Evolutionary conservation across 2,888 invertebrate genomes (phyloP).

Genomic region (Eristalis intricaria): DNA sequence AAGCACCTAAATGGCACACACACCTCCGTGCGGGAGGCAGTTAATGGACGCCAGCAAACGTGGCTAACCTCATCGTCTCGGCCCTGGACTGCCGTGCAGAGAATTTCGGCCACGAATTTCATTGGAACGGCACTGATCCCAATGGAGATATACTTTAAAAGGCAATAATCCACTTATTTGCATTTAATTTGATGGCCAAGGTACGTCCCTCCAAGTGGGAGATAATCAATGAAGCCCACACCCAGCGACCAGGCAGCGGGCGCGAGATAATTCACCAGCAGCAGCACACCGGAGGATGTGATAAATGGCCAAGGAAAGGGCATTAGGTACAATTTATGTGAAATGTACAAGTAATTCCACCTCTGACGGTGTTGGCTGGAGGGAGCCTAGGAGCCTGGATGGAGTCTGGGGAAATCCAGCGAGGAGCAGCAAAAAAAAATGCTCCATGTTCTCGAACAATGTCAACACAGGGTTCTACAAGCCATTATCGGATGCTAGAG

Average conservation of each 20-base stretch:
- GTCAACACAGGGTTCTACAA: neutral
- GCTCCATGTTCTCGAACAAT: neutral
- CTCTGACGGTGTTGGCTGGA: neutral
- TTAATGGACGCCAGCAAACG: neutral
- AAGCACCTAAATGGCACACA: neutral
- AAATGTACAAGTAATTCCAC: neutral
- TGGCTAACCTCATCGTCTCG: neutral
- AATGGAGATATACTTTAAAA: neutral
- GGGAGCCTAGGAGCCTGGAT: too few relatives aligned
- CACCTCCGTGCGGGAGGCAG: neutral
- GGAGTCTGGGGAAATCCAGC: neutral
- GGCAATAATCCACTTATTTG: slow-evolving; percentile 35
- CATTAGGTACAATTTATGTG: neutral
- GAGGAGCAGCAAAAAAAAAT: neutral
- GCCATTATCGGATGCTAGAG: neutral
- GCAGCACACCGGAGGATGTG: neutral
- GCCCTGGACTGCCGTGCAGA: too few relatives aligned
- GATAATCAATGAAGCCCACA: slow-evolving; percentile 3
- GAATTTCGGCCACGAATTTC: neutral
- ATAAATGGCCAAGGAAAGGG: slow-evolving; percentile 3
- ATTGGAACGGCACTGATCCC: neutral
- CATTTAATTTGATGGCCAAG: slow-evolving; percentile 23
- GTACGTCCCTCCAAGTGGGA: neutral
- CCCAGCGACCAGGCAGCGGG: neutral
- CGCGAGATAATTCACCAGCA: neutral